Percentiles rank a stretch among this genome's conserved stretches.
Conservation (phyloP, 1,140 invertebrate genomes). For the Danaus plexippus region DNA sequence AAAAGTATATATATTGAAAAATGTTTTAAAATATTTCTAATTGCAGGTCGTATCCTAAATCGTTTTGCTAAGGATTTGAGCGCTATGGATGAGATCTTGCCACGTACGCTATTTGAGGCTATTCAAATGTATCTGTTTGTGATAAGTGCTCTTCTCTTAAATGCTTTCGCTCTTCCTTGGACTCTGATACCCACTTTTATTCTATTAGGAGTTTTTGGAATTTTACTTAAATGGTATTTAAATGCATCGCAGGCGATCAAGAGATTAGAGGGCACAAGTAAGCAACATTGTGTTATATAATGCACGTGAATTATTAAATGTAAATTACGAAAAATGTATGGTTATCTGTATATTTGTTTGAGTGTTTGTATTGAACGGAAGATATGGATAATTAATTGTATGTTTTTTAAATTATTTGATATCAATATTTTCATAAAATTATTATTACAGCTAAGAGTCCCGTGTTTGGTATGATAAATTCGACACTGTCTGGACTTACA, state of each 20-base stretch:
- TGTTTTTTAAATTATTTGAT: background rate
- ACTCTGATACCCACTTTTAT: conserved; percentile 78
- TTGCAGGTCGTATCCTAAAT: conserved; percentile 75
- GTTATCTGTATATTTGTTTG: too few species aligned
- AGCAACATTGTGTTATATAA: conserved; percentile 26
- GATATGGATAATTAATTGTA: too few species aligned
- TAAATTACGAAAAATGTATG: too few species aligned
- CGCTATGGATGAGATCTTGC: conserved; percentile 89
- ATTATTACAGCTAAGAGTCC: conserved; percentile 67
- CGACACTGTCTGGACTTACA: conserved; percentile 63
- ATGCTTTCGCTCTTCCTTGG: conserved; percentile 81
- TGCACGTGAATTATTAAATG: background rate
- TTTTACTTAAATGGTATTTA: conserved; percentile 82
- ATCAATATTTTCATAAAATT: conserved; percentile 1
- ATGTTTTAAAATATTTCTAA: conserved; percentile 6
- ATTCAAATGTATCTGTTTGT: conserved; percentile 77
- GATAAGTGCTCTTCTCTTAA: conserved; percentile 77
- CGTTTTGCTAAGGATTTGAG: conserved; percentile 73
- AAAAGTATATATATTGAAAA: too few species aligned
- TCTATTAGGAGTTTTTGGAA: conserved; percentile 77
- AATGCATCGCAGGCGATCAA: conserved; percentile 85
- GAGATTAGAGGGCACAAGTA: conserved; percentile 86
- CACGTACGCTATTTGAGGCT: conserved; percentile 82
- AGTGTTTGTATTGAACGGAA: too few species aligned
- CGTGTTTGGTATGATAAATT: conserved; percentile 68